Evolutionary conservation across 2,113 vertebrate species (phyloP), one percentile per base, ranked within the genome.

Genomic region (Alexandromys fortis): DNA sequence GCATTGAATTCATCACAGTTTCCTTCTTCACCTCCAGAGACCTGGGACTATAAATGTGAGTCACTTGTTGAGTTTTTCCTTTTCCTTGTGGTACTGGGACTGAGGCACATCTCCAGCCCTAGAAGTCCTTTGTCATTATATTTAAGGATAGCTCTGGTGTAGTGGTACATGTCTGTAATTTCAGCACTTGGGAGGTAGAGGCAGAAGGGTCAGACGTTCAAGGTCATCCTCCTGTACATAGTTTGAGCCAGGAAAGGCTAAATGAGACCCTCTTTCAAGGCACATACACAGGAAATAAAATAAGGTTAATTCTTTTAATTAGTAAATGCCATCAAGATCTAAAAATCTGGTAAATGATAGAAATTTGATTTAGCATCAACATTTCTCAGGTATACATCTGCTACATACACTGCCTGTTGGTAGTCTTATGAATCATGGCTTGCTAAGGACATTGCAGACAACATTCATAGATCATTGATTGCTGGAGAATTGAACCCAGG

Each of bases 321-420:
- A 93, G 63, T 94, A 93, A 92, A 58, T 45, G 89, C 55, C 26
- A 10, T 85, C n/a, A 85, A 85, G 38, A 21, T 49, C 16, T 30
- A 65, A 67, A 86, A 86, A 49, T 70, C 45, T 70, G 65, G 12
- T 67, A 14, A 85, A 35, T 68, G 28, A 63, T 72, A 95, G 91
- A 96, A 92, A 91, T 95, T 72, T 90, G 45, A 85, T 92, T 96
- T 94, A 87, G 35, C n/a, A 67, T 75, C 19, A 82, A 0, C 21
- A 70, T 93, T 94, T 77, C 77, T 65, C 65, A 88, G 94, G 45
- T 96, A 92, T 93, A 87, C 21, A 92, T 81, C 68, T 96, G 93
- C 30, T 86, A 26, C 65, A 30, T 88, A 26, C 10, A 70, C 22
- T 86, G 76, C 78, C 47, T 92, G 19, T 85, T 90, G 81, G 47